These are phyloP conservation scores for Chaetura pelagica DNA, from an alignment of 2,113 vertebrate species.

Conservation along the genomic window DNA sequence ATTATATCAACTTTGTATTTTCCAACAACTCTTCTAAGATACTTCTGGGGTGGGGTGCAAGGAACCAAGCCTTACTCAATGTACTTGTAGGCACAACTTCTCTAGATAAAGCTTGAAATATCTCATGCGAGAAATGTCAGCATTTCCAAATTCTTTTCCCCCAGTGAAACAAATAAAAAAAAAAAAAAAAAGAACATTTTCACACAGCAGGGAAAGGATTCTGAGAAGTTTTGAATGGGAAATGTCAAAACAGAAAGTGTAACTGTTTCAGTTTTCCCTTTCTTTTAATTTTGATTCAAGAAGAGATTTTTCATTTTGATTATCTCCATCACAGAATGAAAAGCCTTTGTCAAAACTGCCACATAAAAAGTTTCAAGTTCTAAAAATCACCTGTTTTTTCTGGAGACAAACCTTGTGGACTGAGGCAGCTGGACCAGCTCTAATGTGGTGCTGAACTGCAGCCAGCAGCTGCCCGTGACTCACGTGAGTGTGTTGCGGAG, in stretches of 20 bases:
- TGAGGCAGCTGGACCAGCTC: constrained; percentile 1
- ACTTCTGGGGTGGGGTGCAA: background rate
- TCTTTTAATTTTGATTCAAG: constrained; percentile 47
- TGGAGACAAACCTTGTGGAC: background rate
- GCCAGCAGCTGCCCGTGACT: background rate
- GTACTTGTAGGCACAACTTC: constrained; percentile 31
- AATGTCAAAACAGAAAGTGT: constrained; percentile 66
- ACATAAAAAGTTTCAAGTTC: constrained; percentile 51
- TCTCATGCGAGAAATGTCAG: constrained; percentile 57
- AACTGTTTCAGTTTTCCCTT: constrained; percentile 58
- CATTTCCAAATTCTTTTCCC: constrained; percentile 34
- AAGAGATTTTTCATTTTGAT: constrained; percentile 65
- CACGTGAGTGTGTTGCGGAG: accelerated
- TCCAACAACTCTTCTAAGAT: background rate
- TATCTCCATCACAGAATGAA: constrained; percentile 52
- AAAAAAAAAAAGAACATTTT: constrained; percentile 55
- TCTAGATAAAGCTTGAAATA: constrained; percentile 49
- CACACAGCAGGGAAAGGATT: constrained; percentile 50
- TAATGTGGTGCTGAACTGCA: background rate
- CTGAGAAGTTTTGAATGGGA: constrained; percentile 68
- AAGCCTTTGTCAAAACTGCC: constrained; percentile 67
- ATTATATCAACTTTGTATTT: constrained; percentile 29
- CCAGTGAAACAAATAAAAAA: constrained; percentile 28
- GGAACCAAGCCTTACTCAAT: background rate
- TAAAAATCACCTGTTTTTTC: constrained; percentile 52